Evolutionary conservation across 1,140 invertebrate species (phyloP).

Genomic region (Bombus terrestris): DNA sequence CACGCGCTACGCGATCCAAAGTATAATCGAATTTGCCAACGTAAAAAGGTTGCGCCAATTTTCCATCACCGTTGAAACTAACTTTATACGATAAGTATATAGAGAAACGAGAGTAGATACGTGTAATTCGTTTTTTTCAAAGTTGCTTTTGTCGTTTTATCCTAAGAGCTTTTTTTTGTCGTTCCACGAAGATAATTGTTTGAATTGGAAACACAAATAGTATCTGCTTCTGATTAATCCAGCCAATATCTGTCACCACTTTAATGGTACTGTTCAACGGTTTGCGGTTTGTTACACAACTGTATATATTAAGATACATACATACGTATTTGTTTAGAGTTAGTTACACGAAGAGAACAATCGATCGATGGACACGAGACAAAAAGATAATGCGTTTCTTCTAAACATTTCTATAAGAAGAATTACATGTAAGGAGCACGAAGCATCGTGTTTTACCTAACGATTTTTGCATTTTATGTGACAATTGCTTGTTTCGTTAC

Average conservation of each 20-base stretch:
- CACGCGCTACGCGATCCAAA: too few species aligned
- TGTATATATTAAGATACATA: not conserved
- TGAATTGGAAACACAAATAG: not conserved
- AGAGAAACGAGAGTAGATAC: not conserved
- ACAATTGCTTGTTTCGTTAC: too few species aligned
- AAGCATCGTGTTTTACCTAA: not conserved
- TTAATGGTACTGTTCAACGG: not conserved
- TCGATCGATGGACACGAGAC: not conserved
- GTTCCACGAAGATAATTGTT: not conserved
- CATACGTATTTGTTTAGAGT: not conserved
- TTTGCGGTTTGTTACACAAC: not conserved
- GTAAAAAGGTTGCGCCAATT: too few species aligned
- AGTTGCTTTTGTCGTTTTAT: not conserved
- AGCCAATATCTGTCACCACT: not conserved
- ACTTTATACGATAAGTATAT: not conserved
- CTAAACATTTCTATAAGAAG: not conserved
- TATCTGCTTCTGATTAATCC: slow-evolving; percentile 10
- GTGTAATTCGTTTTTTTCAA: not conserved
- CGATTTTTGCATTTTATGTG: not conserved
- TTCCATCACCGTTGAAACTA: not conserved
- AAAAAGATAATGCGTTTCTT: not conserved
- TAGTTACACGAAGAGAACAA: not conserved
- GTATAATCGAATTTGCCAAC: too few species aligned
- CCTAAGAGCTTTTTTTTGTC: not conserved
- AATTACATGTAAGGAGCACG: rapidly evolving